Percentiles rank a stretch among this genome's conserved stretches.
These are phyloP conservation scores for Bombylius major DNA, from an alignment of 2,888 invertebrate genomes.

Conservation along the genomic window DNA sequence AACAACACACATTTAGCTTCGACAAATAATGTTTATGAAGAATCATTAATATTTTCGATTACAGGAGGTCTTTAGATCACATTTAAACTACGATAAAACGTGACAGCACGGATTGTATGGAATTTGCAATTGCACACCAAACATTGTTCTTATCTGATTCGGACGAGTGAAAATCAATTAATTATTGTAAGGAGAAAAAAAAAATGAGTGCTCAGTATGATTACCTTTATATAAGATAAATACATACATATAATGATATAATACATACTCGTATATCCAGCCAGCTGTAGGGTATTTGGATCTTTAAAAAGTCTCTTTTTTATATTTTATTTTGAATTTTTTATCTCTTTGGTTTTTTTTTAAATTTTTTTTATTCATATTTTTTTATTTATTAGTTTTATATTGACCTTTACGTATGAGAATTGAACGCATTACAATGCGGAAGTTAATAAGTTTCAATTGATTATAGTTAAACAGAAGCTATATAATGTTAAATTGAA, in stretches of 20 bases:
- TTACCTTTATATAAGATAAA: background rate
- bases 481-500: background rate
- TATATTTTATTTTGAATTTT: background rate
- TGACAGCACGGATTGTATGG: conserved; percentile 21
- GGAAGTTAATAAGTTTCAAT: background rate
- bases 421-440: background rate
- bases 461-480: background rate
- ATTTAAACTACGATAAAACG: conserved; percentile 18
- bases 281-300: background rate
- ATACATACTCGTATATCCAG: background rate
- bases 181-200: conserved; percentile 7
- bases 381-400: background rate
- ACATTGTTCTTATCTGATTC: conserved; percentile 12
- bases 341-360: no score
- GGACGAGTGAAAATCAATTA: conserved; percentile 13
- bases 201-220: background rate
- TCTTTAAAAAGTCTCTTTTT: background rate
- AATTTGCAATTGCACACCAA: conserved; percentile 15
- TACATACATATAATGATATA: no score
- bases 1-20: background rate
- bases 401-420: background rate
- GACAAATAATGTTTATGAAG: conserved; percentile 5
- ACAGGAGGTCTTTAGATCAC: conserved; percentile 22
- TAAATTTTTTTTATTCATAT: background rate
- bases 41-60: conserved; percentile 16